Evolutionary conservation across 2,797 vertebrate species (phyloP).

Genomic region (Neosilurus hyrtlii): DNA sequence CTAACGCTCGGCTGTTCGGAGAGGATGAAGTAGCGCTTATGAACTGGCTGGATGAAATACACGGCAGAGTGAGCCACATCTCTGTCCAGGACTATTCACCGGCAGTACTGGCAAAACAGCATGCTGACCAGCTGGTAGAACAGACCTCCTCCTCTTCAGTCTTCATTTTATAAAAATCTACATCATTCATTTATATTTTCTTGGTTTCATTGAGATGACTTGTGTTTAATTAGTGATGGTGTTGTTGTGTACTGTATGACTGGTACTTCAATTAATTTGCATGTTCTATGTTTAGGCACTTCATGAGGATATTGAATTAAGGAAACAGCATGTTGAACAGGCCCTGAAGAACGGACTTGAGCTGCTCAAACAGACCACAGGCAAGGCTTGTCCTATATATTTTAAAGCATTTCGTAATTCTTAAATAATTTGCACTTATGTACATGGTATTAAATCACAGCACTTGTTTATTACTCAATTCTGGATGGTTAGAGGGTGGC

Average conservation of each 20-base stretch:
- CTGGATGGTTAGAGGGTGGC: not conserved
- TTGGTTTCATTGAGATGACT: not conserved
- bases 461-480: not conserved
- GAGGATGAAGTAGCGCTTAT: conserved; percentile 95
- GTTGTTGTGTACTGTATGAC: conserved; percentile 12
- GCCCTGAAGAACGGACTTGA: conserved; percentile 91
- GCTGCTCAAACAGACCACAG: conserved; percentile 96
- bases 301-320: conserved; percentile 87
- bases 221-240: conserved; percentile 20
- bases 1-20: conserved; percentile 94
- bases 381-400: conserved; percentile 64
- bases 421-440: no score
- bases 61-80: conserved; percentile 80
- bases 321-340: conserved; percentile 88
- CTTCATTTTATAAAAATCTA: conserved; percentile 55
- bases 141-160: conserved; percentile 64
- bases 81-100: conserved; percentile 82
- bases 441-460: not conserved
- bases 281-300: conserved; percentile 74
- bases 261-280: conserved; percentile 7
- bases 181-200: not conserved
- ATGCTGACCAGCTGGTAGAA: conserved; percentile 90
- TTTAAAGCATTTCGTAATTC: not conserved
- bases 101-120: conserved; percentile 84
- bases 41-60: conserved; percentile 93